Base-by-base conservation (phyloP, 2,113 vertebrate genomes). In the Oreochromis niloticus region DNA sequence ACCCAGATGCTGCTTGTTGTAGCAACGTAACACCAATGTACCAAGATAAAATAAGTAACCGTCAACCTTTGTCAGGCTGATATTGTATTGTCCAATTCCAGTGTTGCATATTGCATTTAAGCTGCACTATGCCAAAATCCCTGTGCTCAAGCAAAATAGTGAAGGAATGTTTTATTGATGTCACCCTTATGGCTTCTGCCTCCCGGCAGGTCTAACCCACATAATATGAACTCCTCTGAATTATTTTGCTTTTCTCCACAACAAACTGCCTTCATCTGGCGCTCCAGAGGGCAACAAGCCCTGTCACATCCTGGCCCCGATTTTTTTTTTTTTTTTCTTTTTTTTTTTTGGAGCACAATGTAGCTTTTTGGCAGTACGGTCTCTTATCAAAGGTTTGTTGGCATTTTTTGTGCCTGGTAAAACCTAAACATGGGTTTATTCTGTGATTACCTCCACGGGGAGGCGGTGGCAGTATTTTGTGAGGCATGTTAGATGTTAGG, bases 261-360 rank as follows among this genome's bases (percentile, higher is more conserved):
- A 92, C 79, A 84, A 93, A 80, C 85, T 75, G 57, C 91, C 93
- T 89, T 88, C 89, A 94, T 93, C 27, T 83, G 55, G 78, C n/a
- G 11, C 73, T 90, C 84, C 87, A 71, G 11, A 84, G 89, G 82
- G 59, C 87, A 93, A 95, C 95, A 89, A 93, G 96, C 85, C 93
- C 75, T 7, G 22, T 96, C 95, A 59, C 93, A 94, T 96, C 93
- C 92, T 87, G n/a, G 30, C 75, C 80, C 54, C 30, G 84, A 88
- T 93, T 88, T 73, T 48, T 32, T 88, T 78, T 86, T 54, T 84
- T 55, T 59, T 90, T 93, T 84, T 87, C 68, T 75, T 27, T 8
- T 4, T 82, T 50, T 50, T 91, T 94, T 91, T 87, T 93, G 75
- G 75, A 88, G 91, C 91, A 96, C 95, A 96, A 95, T 96, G 96